Conservation (phyloP, 2,113 vertebrate species). For the Vidua macroura region DNA sequence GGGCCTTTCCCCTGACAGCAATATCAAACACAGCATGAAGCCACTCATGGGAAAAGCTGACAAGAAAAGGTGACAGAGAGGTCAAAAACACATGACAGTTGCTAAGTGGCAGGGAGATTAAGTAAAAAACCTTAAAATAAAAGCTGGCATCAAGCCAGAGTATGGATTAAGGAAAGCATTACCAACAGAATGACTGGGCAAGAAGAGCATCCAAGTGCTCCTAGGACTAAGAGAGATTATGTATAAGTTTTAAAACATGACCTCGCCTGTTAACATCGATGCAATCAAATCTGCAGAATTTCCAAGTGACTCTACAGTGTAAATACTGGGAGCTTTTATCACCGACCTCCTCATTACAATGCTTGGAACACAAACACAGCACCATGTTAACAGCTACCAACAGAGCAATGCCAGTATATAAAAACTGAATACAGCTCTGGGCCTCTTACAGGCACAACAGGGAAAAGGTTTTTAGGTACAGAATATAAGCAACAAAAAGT, state of each 20-base stretch:
- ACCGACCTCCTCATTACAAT: not conserved
- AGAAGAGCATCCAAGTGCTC: not conserved
- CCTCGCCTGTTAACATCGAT: not conserved
- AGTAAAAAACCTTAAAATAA: conserved; percentile 22
- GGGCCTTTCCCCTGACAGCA: not conserved
- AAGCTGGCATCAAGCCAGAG: not conserved
- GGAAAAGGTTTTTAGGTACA: not conserved
- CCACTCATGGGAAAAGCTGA: not conserved
- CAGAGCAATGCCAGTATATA: not conserved
- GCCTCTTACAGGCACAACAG: not conserved
- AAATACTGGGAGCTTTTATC: not conserved
- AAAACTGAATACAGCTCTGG: not conserved
- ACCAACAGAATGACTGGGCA: not conserved
- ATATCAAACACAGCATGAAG: not conserved
- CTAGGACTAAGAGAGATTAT: not conserved
- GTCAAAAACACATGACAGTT: not conserved
- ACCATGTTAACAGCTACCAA: not conserved
- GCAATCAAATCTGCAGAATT: not conserved
- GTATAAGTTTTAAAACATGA: not conserved
- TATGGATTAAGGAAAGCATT: conserved; percentile 18
- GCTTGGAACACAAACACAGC: not conserved
- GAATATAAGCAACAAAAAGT: not conserved
- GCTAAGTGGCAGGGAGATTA: not conserved
- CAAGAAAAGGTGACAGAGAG: not conserved
- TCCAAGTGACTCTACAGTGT: not conserved